phyloP scores from a whole-genome alignment of 2,113 vertebrate species.

The Pipra filicauda region DNA sequence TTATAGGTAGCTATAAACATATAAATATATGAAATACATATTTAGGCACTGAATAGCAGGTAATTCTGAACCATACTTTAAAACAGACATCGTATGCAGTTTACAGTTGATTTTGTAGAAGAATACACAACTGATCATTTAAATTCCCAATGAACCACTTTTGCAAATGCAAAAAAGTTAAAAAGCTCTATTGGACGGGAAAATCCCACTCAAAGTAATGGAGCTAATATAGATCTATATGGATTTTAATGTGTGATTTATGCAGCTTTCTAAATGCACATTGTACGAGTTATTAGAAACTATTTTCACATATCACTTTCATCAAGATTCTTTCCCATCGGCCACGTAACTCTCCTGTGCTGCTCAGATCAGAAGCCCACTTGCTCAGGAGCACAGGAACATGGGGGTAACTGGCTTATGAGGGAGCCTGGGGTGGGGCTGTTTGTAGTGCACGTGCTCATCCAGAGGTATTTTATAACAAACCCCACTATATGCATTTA shows the following conservation, averaged over 20 bases:
- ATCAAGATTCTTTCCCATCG: neutral
- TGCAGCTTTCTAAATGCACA: neutral
- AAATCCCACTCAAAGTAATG: neutral
- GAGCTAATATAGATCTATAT: rapidly evolving
- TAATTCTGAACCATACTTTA: neutral
- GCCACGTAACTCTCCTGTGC: neutral
- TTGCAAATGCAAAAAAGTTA: neutral
- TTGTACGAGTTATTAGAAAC: rapidly evolving
- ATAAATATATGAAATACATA: neutral
- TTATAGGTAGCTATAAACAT: neutral
- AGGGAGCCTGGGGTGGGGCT: neutral
- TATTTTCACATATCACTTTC: neutral
- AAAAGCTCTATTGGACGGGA: neutral
- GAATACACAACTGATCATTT: neutral
- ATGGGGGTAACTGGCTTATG: rapidly evolving
- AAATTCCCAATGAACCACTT: neutral
- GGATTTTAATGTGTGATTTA: neutral
- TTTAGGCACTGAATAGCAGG: neutral
- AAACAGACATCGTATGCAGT: neutral
- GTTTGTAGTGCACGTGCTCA: neutral
- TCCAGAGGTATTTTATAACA: neutral
- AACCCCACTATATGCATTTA: neutral
- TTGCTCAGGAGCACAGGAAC: neutral
- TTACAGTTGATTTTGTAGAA: neutral
- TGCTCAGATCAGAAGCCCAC: neutral